Conservation (phyloP, 1,140 invertebrate species). For the Drosophila takahashii region DNA sequence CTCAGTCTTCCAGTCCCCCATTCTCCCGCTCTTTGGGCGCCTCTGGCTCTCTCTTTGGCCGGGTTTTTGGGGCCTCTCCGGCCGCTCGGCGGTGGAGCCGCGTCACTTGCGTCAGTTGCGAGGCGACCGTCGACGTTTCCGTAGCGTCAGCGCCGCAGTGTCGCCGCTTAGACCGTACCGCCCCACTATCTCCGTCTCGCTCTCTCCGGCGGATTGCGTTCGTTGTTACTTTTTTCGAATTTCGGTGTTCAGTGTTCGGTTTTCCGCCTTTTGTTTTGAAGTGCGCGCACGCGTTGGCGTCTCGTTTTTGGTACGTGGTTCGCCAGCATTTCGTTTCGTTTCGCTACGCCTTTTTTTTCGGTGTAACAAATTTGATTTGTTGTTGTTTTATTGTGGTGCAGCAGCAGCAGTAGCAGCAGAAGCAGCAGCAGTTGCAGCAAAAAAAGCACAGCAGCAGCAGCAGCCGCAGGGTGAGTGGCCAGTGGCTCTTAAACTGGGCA, state of each 20-base stretch:
- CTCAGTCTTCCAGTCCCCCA: conserved; percentile 1
- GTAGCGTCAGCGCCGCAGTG: conserved; percentile 48
- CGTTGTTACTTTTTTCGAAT: conserved; percentile 1
- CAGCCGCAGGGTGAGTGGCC: conserved; percentile 26
- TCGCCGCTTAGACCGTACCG: conserved; percentile 20
- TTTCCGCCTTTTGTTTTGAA: conserved; percentile 33
- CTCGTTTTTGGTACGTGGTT: conserved; percentile 30
- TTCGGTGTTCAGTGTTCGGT: conserved; percentile 7
- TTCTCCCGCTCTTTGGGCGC: conserved; percentile 15
- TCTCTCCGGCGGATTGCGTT: conserved; percentile 22
- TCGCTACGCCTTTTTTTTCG: conserved; percentile 33
- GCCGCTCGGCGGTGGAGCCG: conserved; percentile 35
- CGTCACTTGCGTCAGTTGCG: conserved; percentile 74
- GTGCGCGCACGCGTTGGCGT: conserved; percentile 61
- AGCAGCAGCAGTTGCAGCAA: background rate
- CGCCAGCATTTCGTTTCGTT: background rate
- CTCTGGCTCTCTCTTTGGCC: background rate
- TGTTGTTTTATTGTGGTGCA: conserved; percentile 35
- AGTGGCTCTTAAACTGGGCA: conserved; percentile 35
- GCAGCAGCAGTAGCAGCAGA: conserved; percentile 5
- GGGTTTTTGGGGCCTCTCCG: conserved; percentile 12
- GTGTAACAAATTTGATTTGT: conserved; percentile 44
- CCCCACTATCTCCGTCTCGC: background rate
- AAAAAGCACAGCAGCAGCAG: conserved; percentile 3
- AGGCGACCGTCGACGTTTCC: conserved; percentile 72